A percentile compares a stretch with the other conserved stretches of the same genome.
Evolutionary conservation across 2,888 invertebrate genomes (phyloP).

Genomic region (Orthosia incerta): DNA sequence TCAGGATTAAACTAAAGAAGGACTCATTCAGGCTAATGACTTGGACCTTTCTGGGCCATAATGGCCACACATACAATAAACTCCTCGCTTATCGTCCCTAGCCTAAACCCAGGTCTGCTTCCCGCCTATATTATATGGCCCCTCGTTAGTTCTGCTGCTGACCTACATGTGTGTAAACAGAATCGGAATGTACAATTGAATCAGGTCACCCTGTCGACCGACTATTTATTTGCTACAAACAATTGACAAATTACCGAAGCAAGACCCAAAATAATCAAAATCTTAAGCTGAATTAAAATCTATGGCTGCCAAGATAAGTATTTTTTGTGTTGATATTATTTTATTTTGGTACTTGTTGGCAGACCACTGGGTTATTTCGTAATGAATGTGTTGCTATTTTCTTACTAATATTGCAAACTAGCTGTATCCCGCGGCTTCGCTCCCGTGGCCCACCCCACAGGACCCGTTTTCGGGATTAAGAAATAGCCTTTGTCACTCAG

Average conservation of each 20-base stretch:
- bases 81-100: constrained; percentile 35
- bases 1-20: constrained; percentile 2
- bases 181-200: constrained; percentile 75
- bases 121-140: constrained; percentile 68
- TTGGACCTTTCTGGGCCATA: not conserved
- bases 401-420: too few species aligned
- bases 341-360: constrained; percentile 1
- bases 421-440: too few species aligned
- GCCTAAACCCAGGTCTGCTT: constrained; percentile 27
- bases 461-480: too few species aligned
- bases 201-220: constrained; percentile 56
- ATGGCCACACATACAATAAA: constrained; percentile 13
- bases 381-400: constrained; percentile 39
- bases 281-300: constrained; percentile 20
- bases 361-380: not conserved
- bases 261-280: constrained; percentile 18
- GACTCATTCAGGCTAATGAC: constrained; percentile 20
- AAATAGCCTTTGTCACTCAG: too few species aligned
- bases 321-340: not conserved
- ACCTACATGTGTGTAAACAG: constrained; percentile 77
- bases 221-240: constrained; percentile 66
- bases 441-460: too few species aligned
- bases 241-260: constrained; percentile 49
- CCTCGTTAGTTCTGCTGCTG: constrained; percentile 75
- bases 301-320: constrained; percentile 1